Percentiles rank a stretch among this genome's conserved stretches.
Conservation (phyloP, 2,888 invertebrate genomes). For the Apotomis turbidana region DNA sequence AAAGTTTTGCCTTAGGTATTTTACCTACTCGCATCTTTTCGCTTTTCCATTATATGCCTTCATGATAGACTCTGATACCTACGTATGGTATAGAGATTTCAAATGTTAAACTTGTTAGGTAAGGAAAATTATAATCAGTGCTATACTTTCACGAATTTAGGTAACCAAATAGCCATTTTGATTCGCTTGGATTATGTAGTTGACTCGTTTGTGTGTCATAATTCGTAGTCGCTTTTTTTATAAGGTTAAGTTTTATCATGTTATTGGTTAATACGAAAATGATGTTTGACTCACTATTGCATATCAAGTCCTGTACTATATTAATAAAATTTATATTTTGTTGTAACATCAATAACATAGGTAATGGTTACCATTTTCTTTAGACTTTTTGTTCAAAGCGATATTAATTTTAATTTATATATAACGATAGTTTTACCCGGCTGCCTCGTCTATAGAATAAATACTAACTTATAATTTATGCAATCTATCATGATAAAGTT, state of each 20-base stretch:
- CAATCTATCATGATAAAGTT: no score
- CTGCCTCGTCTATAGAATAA: neutral
- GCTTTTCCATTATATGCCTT: no score
- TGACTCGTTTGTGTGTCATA: slow-evolving; percentile 43
- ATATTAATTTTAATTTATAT: slow-evolving; percentile 42
- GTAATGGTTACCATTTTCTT: slow-evolving; percentile 54
- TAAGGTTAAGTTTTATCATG: slow-evolving; percentile 8
- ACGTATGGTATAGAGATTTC: no score
- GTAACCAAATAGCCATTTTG: slow-evolving; percentile 37
- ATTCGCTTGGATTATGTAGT: slow-evolving; percentile 23
- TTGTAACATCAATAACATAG: slow-evolving; percentile 43
- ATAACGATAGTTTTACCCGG: slow-evolving; percentile 39
- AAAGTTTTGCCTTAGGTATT: no score
- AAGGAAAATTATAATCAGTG: slow-evolving; percentile 17
- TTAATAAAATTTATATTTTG: slow-evolving; percentile 11
- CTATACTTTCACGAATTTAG: slow-evolving; percentile 36
- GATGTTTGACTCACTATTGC: neutral
- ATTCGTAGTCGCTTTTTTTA: slow-evolving; percentile 38
- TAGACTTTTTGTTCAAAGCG: slow-evolving; percentile 52
- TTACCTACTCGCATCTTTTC: no score
- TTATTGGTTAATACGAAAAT: neutral
- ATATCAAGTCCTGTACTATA: neutral
- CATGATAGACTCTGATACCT: no score
- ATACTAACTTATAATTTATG: neutral
- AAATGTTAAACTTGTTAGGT: neutral